These are phyloP conservation scores for Diarsia mendica DNA, from an alignment of 2,888 invertebrate species.

Conservation along the genomic window DNA sequence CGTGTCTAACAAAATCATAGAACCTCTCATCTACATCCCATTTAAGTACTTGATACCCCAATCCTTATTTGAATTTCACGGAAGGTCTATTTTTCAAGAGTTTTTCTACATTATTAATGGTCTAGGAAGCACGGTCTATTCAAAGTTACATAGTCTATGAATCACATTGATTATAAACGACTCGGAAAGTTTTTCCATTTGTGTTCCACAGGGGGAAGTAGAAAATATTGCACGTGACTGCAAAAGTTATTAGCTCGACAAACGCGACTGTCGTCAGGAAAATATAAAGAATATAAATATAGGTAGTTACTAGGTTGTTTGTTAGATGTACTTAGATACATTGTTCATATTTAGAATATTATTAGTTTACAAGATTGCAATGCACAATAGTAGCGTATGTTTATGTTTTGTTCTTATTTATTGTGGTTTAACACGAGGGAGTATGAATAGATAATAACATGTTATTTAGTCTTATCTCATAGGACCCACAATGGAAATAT, in stretches of 20 bases:
- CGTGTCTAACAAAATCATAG: constrained; percentile 57
- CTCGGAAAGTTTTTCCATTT: constrained; percentile 76
- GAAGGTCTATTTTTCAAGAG: constrained; percentile 55
- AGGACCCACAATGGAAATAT: too few species aligned
- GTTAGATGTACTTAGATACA: neutral
- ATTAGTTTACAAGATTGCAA: constrained; percentile 20
- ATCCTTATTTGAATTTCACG: constrained; percentile 59
- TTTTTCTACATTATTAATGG: constrained; percentile 55
- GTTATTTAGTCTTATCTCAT: neutral
- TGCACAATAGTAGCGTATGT: constrained; percentile 5
- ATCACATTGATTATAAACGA: constrained; percentile 67
- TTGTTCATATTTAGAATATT: constrained; percentile 27
- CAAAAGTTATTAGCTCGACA: constrained; percentile 63
- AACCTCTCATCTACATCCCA: constrained; percentile 51
- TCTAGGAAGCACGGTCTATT: constrained; percentile 57
- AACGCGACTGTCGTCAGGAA: constrained; percentile 37
- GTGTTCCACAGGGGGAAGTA: constrained; percentile 67
- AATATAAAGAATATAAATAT: constrained; percentile 12
- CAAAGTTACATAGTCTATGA: constrained; percentile 62
- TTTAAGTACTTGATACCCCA: constrained; percentile 32
- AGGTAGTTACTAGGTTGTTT: neutral
- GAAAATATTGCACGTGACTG: constrained; percentile 72
- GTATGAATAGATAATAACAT: neutral
- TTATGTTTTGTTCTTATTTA: constrained; percentile 29
- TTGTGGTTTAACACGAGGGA: constrained; percentile 9